phyloP scores from a whole-genome alignment of 1,140 invertebrate species.

The Eriocheir sinensis region DNA sequence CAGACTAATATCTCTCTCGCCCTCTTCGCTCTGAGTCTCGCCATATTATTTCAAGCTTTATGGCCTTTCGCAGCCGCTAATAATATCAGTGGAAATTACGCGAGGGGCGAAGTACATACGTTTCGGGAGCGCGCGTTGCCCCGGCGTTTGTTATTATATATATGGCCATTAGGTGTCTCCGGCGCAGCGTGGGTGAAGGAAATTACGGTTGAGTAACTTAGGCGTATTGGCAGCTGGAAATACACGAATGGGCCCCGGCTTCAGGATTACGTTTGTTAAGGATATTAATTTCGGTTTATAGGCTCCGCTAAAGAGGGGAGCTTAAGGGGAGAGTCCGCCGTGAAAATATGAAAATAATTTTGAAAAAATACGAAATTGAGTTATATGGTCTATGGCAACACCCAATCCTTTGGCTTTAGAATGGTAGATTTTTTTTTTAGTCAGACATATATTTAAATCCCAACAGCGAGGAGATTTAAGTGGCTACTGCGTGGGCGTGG shows the following conservation, averaged over 20 bases:
- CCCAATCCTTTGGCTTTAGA: too few species aligned
- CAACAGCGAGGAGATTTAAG: too few species aligned
- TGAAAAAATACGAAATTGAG: too few species aligned
- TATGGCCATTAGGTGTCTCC: not conserved
- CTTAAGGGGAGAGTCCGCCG: too few species aligned
- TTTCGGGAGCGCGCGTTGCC: not conserved
- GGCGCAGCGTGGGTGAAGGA: not conserved
- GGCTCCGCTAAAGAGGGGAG: not conserved
- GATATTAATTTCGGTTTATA: not conserved
- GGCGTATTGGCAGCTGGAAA: not conserved
- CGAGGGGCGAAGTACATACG: not conserved
- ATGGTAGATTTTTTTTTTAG: too few species aligned
- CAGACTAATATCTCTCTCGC: too few species aligned
- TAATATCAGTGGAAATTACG: slow-evolving; percentile 16
- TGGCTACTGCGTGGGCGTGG: too few species aligned
- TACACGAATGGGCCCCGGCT: not conserved
- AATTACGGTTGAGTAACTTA: not conserved
- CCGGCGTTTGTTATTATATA: not conserved
- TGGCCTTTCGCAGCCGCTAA: not conserved
- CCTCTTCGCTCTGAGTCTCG: not conserved
- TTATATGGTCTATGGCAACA: too few species aligned
- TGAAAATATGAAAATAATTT: too few species aligned
- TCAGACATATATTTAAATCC: too few species aligned
- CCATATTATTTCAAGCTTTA: not conserved
- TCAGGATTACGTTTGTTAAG: not conserved